These are phyloP conservation scores for Neelides sp. DNA, from an alignment of 1,140 invertebrate genomes.

Conservation along the genomic window DNA sequence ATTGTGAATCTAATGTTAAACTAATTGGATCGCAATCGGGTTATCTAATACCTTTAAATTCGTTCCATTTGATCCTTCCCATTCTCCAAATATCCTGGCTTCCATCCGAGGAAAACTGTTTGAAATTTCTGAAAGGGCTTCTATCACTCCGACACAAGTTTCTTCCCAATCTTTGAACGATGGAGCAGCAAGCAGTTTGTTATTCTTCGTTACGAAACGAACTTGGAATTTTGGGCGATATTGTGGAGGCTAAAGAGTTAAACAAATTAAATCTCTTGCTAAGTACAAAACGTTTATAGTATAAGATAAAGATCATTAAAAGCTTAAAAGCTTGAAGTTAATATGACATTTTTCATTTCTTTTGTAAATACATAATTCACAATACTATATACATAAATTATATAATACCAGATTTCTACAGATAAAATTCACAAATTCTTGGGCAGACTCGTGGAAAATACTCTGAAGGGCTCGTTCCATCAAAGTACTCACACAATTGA, in stretches of 20 bases:
- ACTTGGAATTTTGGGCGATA: constrained; percentile 25
- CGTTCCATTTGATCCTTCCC: constrained; percentile 10
- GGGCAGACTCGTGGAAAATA: constrained; percentile 62
- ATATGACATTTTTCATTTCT: not conserved
- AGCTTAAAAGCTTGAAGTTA: not conserved
- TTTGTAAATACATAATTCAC: constrained; percentile 33
- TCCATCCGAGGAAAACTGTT: constrained; percentile 27
- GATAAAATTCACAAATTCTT: constrained; percentile 63
- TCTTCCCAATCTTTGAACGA: constrained; percentile 30
- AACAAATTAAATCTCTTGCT: no score
- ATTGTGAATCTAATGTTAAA: not conserved
- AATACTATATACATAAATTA: constrained; percentile 8
- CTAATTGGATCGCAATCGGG: not conserved
- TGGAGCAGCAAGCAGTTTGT: constrained; percentile 18
- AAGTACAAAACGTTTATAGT: no score
- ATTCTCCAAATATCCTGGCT: constrained; percentile 27
- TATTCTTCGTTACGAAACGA: constrained; percentile 19
- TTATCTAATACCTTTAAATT: constrained; percentile 5
- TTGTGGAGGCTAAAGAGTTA: no score
- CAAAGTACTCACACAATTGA: constrained; percentile 65
- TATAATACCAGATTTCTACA: constrained; percentile 54
- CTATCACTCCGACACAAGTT: constrained; percentile 16
- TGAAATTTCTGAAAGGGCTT: constrained; percentile 21
- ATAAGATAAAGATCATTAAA: not conserved
- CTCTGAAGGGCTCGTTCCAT: constrained; percentile 75